Evolutionary conservation across 2,113 vertebrate species (phyloP), one percentile per base, ranked within the genome.

Genomic region (Gracilinanus agilis): DNA sequence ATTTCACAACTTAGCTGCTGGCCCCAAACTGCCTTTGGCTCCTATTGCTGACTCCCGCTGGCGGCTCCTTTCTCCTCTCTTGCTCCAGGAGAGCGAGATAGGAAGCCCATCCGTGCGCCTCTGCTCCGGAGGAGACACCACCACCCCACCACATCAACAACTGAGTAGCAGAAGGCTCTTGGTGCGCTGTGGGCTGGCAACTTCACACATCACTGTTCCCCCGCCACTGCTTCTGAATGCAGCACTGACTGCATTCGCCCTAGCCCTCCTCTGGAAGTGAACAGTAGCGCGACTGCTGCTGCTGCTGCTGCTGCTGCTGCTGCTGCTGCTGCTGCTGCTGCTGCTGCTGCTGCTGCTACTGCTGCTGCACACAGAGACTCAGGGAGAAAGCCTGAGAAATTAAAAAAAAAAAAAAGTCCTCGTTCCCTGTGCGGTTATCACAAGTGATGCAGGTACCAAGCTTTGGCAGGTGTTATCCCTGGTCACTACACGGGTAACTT

Each of bases 1-100:
- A 95, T 95, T 24, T 96, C 95, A 97, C 97, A 98, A 98, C 98
- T 98, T 97, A 95, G 97, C 97, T 96, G 96, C 97, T 92, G 97
- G 97, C 97, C 92, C 92, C 56, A 94, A 97, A 97, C 97, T 96
- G 97, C 96, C 96, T 97, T 95, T 96, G 25, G 58, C 96, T 98
- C 96, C 97, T 97, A 96, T 92, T 97, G 96, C 96, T 97, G 97
- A 92, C 98, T 98, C 97, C 93, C 95, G 96, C 95, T 56, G 95
- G 97, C 98, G 95, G 98, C 98, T 97, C 98, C 27, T 94, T 90
- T 95, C 94, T 97, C 97, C 89, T 94, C 94, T 92, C 56, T 89
- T 91, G 90, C 93, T 95, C 98, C 93, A 0, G 61, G 94, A 96
- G 0, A 96, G 96, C 97, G 95, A 94, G 94, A 96, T 11, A 3